Percentiles rank a stretch among this genome's conserved stretches.
Evolutionary conservation across 2,113 vertebrate species (phyloP).

Genomic region (Plecturocebus donacophilus): DNA sequence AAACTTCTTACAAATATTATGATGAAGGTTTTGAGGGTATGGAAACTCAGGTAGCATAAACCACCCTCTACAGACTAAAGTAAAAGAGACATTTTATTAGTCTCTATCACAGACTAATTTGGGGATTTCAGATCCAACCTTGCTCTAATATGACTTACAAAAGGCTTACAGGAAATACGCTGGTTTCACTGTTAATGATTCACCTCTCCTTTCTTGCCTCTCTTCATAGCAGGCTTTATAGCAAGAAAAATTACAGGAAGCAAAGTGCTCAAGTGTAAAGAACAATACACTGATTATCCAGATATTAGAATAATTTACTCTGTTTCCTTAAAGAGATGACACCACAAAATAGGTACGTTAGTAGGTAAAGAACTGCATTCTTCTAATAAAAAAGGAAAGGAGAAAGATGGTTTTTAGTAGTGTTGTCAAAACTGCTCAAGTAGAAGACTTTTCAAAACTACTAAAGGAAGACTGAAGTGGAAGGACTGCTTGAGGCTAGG

Average conservation of each 20-base stretch:
- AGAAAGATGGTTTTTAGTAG: not conserved
- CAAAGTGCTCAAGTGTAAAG: not conserved
- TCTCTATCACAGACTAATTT: not conserved
- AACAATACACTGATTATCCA: not conserved
- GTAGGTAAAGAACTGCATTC: not conserved
- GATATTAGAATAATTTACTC: not conserved
- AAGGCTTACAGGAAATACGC: not conserved
- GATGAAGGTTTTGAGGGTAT: not conserved
- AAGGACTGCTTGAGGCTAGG: too few relatives aligned
- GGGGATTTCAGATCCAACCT: not conserved
- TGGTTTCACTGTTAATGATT: too few relatives aligned
- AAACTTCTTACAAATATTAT: constrained; percentile 1
- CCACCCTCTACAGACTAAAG: not conserved
- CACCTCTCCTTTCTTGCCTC: not conserved
- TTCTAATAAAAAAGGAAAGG: not conserved
- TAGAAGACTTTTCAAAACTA: not conserved
- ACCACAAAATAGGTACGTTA: not conserved
- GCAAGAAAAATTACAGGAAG: not conserved
- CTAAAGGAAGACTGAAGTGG: too few relatives aligned
- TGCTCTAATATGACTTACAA: not conserved
- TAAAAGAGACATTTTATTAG: not conserved
- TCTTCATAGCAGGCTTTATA: not conserved
- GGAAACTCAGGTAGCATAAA: not conserved
- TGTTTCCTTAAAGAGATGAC: not conserved
- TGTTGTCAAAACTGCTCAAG: not conserved